Conservation (phyloP, 1,140 invertebrate genomes). For the Diabrotica undecimpunctata region DNA sequence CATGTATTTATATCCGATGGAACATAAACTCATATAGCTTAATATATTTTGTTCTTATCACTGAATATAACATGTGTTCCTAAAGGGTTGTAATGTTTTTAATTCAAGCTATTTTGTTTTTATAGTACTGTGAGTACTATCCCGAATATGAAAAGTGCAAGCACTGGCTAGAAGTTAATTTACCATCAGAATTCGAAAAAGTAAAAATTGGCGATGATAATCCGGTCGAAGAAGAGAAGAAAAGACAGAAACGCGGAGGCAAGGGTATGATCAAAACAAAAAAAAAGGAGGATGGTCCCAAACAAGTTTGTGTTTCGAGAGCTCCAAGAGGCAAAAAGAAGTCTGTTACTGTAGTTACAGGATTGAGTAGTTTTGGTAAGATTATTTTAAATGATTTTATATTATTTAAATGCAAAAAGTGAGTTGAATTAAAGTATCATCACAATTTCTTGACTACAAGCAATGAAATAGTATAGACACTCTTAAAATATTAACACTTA, state of each 20-base stretch:
- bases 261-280: conserved; percentile 86
- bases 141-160: conserved; percentile 97
- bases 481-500: no score
- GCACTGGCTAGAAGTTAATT: conserved; percentile 91
- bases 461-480: no score
- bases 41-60: no score
- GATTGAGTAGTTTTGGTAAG: conserved; percentile 84
- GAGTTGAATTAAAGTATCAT: no score
- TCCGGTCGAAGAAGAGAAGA: conserved; percentile 86
- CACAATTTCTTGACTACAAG: no score
- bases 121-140: conserved; percentile 93
- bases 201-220: conserved; percentile 71
- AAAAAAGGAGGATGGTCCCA: conserved; percentile 78
- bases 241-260: conserved; percentile 85
- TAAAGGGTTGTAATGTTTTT: background rate
- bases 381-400: conserved; percentile 11
- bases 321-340: conserved; percentile 98
- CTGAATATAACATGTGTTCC: no score
- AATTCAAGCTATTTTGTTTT: conserved; percentile 23
- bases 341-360: conserved; percentile 89
- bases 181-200: conserved; percentile 90
- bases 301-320: conserved; percentile 79
- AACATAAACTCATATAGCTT: background rate
- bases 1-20: background rate
- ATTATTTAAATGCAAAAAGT: no score